Percentiles rank a stretch among this genome's conserved stretches.
phyloP scores from a whole-genome alignment of 2,797 vertebrate genomes.

The Paratrypauchen microcephalus region DNA sequence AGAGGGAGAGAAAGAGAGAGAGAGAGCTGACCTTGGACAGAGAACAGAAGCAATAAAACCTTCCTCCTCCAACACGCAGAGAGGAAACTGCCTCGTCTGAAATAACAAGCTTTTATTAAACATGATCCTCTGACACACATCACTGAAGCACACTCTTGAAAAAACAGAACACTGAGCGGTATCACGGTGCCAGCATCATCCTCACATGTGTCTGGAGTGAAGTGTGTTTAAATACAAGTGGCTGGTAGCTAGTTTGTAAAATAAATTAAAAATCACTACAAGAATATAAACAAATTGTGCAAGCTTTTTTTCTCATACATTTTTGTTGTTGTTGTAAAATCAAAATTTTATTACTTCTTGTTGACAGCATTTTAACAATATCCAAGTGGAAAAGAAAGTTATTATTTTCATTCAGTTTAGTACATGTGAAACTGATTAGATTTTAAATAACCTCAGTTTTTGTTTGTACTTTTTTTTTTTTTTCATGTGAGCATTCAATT shows the following conservation, averaged over 20 bases:
- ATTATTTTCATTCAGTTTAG: too few relatives aligned
- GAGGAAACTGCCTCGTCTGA: conserved; percentile 44
- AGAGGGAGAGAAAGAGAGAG: not conserved
- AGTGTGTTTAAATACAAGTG: not conserved
- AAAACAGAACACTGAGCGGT: conserved; percentile 28
- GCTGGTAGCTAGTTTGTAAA: too few relatives aligned
- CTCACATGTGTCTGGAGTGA: conserved; percentile 11
- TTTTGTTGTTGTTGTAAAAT: too few relatives aligned
- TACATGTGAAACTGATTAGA: not conserved
- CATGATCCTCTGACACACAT: conserved; percentile 51
- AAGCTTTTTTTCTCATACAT: too few relatives aligned
- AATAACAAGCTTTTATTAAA: conserved; percentile 69
- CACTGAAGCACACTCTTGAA: conserved; percentile 37
- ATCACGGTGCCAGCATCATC: conserved; percentile 8
- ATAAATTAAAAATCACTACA: too few relatives aligned
- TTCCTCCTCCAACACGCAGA: conserved; percentile 47
- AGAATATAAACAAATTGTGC: too few relatives aligned
- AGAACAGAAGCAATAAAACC: conserved; percentile 62
- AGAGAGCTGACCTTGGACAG: conserved; percentile 50
- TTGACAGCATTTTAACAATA: not conserved
- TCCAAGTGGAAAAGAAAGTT: too few relatives aligned
- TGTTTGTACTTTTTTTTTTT: not conserved
- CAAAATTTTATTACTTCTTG: not conserved
- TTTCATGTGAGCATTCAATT: not conserved
- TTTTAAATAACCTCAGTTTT: not conserved